Conservation (phyloP, 2,888 invertebrate species). For the Galerucella nymphaeae region DNA sequence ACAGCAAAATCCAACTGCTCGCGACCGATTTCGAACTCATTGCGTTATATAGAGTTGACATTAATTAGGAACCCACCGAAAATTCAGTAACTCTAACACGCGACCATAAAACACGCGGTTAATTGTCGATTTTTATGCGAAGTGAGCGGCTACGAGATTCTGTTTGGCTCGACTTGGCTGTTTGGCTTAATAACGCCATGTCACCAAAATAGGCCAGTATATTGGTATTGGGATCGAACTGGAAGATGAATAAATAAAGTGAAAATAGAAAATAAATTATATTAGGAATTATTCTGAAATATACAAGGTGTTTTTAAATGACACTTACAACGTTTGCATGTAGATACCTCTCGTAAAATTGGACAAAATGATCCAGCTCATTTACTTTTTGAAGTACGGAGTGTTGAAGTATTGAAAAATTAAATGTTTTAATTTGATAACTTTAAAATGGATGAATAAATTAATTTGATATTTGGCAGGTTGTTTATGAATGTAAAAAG, state of each 20-base stretch:
- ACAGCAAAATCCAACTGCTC: slow-evolving; percentile 6
- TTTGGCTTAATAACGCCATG: neutral
- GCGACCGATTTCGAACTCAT: neutral
- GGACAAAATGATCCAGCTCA: no score
- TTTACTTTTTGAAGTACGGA: no score
- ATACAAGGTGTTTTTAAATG: no score
- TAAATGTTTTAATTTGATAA: no score
- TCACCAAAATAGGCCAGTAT: slow-evolving; percentile 7
- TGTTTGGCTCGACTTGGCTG: slow-evolving; percentile 9
- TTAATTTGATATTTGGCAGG: no score
- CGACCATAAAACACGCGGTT: slow-evolving; percentile 21
- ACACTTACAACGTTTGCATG: no score
- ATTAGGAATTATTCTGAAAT: no score
- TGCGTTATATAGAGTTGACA: slow-evolving; percentile 6
- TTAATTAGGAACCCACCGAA: slow-evolving; percentile 19
- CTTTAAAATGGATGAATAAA: no score
- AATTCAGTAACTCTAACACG: slow-evolving; percentile 13
- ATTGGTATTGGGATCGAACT: neutral
- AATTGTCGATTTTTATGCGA: slow-evolving; percentile 43
- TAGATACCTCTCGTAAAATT: no score
- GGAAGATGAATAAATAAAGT: neutral
- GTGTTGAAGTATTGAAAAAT: no score
- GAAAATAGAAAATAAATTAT: no score
- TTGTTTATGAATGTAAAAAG: no score
- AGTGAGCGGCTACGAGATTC: slow-evolving; percentile 22